A percentile compares a stretch with the other conserved stretches of the same genome.
Conservation (phyloP, 1,140 invertebrate genomes). For the Drosophila burlai region DNA sequence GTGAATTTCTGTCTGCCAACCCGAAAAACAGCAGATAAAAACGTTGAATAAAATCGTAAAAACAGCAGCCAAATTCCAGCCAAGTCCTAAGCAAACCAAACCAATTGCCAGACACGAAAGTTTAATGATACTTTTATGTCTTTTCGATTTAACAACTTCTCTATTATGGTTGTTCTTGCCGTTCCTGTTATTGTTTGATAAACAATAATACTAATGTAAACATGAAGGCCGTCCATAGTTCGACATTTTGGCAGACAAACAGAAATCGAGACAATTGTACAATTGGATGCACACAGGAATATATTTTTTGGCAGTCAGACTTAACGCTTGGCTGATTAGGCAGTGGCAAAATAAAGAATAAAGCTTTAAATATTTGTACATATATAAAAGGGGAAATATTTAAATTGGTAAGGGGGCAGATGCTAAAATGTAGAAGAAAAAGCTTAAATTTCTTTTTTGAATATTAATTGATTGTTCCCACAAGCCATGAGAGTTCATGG, state of each 20-base stretch:
- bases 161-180: constrained; percentile 28
- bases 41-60: constrained; percentile 63
- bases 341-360: constrained; percentile 16
- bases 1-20: constrained; percentile 44
- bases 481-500: not conserved
- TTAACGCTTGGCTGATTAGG: constrained; percentile 39
- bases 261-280: constrained; percentile 53
- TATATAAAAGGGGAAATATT: no score
- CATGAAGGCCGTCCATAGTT: constrained; percentile 48
- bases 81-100: constrained; percentile 34
- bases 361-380: not conserved
- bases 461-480: not conserved
- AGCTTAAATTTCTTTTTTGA: not conserved
- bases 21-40: constrained; percentile 61
- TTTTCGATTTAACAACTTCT: constrained; percentile 60
- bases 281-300: constrained; percentile 52
- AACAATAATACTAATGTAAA: constrained; percentile 57
- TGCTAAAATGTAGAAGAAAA: not conserved
- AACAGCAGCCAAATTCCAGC: constrained; percentile 18
- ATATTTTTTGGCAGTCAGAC: constrained; percentile 42
- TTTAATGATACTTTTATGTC: constrained; percentile 73
- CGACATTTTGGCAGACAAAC: constrained; percentile 57
- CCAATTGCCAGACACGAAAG: constrained; percentile 60
- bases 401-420: not conserved
- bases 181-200: constrained; percentile 46